A percentile compares a stretch with the other conserved stretches of the same genome.
Evolutionary conservation across 1,140 invertebrate genomes (phyloP).

Genomic region (Drosophila rhopaloa): DNA sequence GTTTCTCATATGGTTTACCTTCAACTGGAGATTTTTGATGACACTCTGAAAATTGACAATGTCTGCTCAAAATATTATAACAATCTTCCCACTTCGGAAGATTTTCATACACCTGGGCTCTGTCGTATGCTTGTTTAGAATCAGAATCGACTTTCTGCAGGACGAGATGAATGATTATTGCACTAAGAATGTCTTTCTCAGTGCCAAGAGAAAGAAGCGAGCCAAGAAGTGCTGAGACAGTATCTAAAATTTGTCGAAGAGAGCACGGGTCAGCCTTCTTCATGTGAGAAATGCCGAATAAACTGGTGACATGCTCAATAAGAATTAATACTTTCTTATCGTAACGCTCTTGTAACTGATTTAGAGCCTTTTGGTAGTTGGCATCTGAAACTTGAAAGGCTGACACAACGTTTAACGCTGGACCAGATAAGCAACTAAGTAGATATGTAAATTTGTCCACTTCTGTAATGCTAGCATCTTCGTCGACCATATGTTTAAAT

Average conservation of each 20-base stretch:
- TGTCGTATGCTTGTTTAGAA: not conserved
- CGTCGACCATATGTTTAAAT: too few species aligned
- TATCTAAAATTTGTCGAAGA: not conserved
- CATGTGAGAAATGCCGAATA: not conserved
- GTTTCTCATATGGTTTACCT: not conserved
- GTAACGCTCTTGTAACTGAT: too few species aligned
- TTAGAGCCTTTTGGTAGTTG: too few species aligned
- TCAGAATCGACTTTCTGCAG: too few species aligned
- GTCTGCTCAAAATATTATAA: not conserved
- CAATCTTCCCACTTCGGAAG: not conserved
- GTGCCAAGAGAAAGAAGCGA: not conserved
- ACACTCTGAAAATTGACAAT: conserved; percentile 1
- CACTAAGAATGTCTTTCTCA: not conserved
- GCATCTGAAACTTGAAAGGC: too few species aligned
- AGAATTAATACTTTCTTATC: too few species aligned
- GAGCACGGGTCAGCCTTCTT: not conserved
- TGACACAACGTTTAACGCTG: too few species aligned
- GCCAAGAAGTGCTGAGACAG: not conserved
- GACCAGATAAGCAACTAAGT: too few species aligned
- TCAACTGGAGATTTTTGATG: not conserved
- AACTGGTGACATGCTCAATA: not conserved
- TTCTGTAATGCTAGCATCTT: too few species aligned
- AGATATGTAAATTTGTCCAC: too few species aligned
- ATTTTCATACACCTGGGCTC: not conserved
- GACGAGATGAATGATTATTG: not conserved